Evolutionary conservation across 2,113 vertebrate species (phyloP), one percentile per base, ranked within the genome.

Genomic region (Dunckerocampus dactyliophorus): DNA sequence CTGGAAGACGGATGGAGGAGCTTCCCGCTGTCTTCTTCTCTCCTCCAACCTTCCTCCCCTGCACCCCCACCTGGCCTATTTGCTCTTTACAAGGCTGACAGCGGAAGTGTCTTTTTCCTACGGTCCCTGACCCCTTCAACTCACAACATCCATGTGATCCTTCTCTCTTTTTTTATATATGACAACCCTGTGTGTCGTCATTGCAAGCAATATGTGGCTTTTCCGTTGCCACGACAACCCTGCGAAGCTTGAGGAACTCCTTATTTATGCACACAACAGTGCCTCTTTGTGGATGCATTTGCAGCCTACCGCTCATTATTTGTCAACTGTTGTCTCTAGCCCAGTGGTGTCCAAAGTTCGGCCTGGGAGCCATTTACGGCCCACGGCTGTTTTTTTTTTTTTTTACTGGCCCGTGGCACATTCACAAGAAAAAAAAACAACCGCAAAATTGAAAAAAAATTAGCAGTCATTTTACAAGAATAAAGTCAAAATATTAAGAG

Each of bases 1-100:
- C 59, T 58, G 34, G 72, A 78, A 81, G 83, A 87, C 71, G 77
- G 83, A 85, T 86, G 64, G 43, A 57, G 47, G 77, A 66, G 43
- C 64, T 55, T 63, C 57, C 58, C 20, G 10, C 68, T 52, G 8
- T 72, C 62, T 66, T 43, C 54, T 74, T 48, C 55, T 67, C 54
- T 74, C 51, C 55, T 69, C 20, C 57, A 17, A 59, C 37, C 19
- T 57, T 75, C 63, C 61, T 63, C 69, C 64, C n/a, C 19, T 34
- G 56, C 43, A 2, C 66, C 34, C 17, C 49, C 51, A 53, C 48
- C 47, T 39, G 50, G 19, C 45, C 42, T 65, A 57, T 72, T 69
- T 24, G 49, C 21, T 28, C 24, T 53, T 31, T 60, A 71, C 12
- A 14, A 14, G 16, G 39, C 57, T 70, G 65, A 66, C 60, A 67